Base-by-base conservation (phyloP, 2,113 vertebrate species). In the Channa argus region DNA sequence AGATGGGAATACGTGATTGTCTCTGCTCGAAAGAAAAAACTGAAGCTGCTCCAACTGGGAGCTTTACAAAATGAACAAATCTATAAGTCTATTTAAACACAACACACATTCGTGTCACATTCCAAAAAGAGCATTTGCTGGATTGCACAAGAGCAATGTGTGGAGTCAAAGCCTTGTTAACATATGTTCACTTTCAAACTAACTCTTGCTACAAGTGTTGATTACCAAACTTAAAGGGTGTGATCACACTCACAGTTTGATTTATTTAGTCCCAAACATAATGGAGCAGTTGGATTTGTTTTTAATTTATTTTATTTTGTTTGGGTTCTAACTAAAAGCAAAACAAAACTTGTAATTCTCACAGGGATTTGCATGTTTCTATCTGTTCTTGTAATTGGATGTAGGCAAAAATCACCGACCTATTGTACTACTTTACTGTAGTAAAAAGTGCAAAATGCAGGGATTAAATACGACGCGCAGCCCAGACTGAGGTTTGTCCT, bases 141-240 rank as follows among this genome's bases (percentile, higher is more conserved):
- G 11, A 59, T 56, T 9, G 14, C 41, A 9, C 6, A n/a, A 52
- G 79, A 68, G n/a, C 38, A 65, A 70, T 2, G 1, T 14, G 43
- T 8, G 14, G 36, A 71, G 58, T 58, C 65, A 2, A 72, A 7
- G 37, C 53, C 72, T 53, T 77, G 49, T 50, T 0, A 74, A 67
- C 82, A 83, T 82, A 65, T 75, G 69, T 56, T 61, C 53, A 0
- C 8, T 41, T 63, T 73, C 50, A 46, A 82, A 74, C 24, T 50
- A 33, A 44, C 74, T 14, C 44, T 5, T 14, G 71, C 65, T 44
- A 46, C 64, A 76, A 65, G 83, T 78, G 84, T 84, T 86, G 77
- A 88, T 83, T 77, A 63, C 53, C 13, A 39, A 71, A 60, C 55
- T 64, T 63, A 43, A 24, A 55, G 12, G 46, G 60, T 66, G 77